These are phyloP conservation scores for Nebria brevicollis DNA, from an alignment of 2,888 invertebrate genomes.

Conservation along the genomic window DNA sequence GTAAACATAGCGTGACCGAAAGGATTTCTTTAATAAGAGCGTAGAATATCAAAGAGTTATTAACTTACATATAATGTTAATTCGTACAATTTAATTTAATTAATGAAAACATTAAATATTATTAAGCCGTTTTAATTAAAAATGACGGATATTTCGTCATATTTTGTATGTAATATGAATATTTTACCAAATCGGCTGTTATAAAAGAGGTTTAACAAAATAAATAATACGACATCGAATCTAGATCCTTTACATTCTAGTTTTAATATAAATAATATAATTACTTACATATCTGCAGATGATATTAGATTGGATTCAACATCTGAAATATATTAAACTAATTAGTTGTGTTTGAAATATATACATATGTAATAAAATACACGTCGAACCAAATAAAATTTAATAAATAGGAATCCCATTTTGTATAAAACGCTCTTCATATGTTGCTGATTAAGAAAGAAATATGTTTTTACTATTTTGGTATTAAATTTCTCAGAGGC, in stretches of 20 bases:
- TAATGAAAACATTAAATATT: not conserved
- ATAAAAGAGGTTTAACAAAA: not conserved
- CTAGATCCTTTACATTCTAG: too few relatives aligned
- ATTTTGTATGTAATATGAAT: not conserved
- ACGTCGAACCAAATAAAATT: too few relatives aligned
- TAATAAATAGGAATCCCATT: too few relatives aligned
- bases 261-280: not conserved
- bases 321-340: not conserved
- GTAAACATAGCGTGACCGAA: not conserved
- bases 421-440: too few relatives aligned
- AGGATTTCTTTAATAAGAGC: not conserved
- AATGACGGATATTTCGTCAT: not conserved
- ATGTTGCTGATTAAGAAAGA: too few relatives aligned
- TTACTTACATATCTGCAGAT: not conserved
- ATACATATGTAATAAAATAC: too few relatives aligned
- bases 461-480: too few relatives aligned
- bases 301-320: not conserved
- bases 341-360: too few relatives aligned
- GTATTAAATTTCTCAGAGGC: too few relatives aligned
- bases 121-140: not conserved
- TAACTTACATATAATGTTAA: not conserved
- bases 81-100: not conserved
- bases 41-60: not conserved
- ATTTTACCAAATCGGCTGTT: not conserved
- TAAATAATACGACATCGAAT: not conserved